phyloP scores from a whole-genome alignment of 2,797 vertebrate species.

The Eremophila alpestris region DNA sequence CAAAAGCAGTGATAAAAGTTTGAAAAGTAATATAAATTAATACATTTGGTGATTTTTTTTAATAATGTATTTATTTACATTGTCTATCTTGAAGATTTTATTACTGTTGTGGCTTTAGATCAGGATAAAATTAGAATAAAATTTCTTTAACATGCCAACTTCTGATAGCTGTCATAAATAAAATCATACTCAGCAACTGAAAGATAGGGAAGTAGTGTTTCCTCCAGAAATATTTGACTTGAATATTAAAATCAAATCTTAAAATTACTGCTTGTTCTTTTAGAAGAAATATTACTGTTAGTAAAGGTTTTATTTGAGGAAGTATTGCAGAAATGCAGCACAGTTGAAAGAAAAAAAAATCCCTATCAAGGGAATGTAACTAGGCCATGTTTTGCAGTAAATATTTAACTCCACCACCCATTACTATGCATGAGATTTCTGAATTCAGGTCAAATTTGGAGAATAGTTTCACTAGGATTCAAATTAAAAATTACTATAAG shows the following conservation, averaged over 20 bases:
- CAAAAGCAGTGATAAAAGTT: neutral
- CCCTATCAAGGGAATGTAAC: neutral
- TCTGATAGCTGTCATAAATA: neutral
- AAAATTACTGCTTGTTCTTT: neutral
- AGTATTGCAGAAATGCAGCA: neutral
- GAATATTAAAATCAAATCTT: neutral
- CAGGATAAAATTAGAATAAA: neutral
- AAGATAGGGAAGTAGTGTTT: neutral
- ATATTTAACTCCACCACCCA: neutral
- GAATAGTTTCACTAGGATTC: neutral
- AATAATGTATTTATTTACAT: neutral
- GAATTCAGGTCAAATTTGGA: neutral
- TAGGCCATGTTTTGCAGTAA: neutral
- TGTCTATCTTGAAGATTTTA: neutral
- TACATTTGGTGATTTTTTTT: neutral
- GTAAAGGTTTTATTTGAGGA: neutral
- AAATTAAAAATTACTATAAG: neutral
- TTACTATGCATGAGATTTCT: neutral
- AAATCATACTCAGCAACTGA: neutral
- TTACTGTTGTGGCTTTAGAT: neutral
- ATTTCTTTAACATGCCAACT: neutral
- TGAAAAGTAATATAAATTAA: neutral
- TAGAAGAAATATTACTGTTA: neutral
- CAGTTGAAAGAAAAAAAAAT: neutral
- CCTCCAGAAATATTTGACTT: neutral